Conservation (phyloP, 2,797 vertebrate species). For the Tarsius wallacei region DNA sequence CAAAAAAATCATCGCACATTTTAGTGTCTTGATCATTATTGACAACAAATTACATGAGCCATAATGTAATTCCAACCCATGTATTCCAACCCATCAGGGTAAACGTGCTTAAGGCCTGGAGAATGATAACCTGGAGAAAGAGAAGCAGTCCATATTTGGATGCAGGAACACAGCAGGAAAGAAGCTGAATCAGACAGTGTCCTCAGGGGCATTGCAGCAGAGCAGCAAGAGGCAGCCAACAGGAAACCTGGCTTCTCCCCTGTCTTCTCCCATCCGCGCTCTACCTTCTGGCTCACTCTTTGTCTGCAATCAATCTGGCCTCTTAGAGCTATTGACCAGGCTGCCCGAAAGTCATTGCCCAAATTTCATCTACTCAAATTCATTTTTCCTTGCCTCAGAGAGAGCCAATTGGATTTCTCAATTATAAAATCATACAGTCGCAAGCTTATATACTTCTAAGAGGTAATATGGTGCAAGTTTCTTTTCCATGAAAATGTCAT, state of each 20-base stretch:
- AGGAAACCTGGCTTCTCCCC: neutral
- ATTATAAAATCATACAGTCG: conserved; percentile 66
- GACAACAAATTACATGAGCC: neutral
- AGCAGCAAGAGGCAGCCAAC: neutral
- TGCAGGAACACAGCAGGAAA: neutral
- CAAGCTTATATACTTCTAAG: conserved; percentile 60
- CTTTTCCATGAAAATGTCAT: conserved; percentile 66
- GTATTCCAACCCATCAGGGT: neutral
- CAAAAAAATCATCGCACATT: neutral
- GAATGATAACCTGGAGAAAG: neutral
- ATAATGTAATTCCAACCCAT: neutral
- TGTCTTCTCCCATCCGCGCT: neutral
- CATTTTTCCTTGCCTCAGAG: conserved; percentile 67
- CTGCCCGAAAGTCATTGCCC: conserved; percentile 63
- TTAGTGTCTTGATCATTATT: conserved; percentile 8
- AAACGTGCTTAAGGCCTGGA: neutral
- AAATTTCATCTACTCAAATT: conserved; percentile 64
- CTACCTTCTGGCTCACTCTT: neutral
- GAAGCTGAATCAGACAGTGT: neutral
- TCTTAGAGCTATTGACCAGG: conserved; percentile 64
- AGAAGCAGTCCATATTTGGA: neutral
- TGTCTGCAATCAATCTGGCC: conserved; percentile 59
- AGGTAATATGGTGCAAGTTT: conserved; percentile 9
- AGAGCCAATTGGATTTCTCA: conserved; percentile 72
- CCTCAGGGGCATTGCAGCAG: neutral